Evolutionary conservation across 1,140 invertebrate species (phyloP).

Genomic region (Apis laboriosa): DNA sequence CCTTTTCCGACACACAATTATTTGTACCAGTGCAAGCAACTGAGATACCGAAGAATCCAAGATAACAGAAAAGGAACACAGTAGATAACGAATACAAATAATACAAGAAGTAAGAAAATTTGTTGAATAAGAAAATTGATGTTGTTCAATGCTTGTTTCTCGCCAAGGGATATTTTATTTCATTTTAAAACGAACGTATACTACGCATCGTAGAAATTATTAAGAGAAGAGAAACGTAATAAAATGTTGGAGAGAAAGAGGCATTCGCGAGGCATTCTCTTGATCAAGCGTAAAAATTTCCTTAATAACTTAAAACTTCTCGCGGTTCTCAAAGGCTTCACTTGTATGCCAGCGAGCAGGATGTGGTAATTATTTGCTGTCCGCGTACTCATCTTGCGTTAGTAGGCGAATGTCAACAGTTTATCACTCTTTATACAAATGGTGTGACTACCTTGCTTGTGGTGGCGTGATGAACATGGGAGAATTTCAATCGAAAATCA

Average conservation of each 20-base stretch:
- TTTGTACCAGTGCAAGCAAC: no score
- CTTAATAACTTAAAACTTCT: constrained; percentile 33
- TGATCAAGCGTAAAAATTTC: constrained; percentile 14
- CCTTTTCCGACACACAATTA: no score
- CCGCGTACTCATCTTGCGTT: constrained; percentile 45
- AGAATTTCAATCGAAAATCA: constrained; percentile 5
- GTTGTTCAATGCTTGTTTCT: no score
- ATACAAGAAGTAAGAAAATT: no score
- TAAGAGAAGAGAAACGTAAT: background rate
- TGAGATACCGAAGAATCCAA: no score
- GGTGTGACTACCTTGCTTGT: background rate
- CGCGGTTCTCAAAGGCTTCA: constrained; percentile 30
- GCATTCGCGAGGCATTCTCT: background rate
- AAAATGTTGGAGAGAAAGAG: background rate
- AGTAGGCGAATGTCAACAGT: constrained; percentile 57
- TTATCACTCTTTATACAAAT: constrained; percentile 48
- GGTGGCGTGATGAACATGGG: background rate
- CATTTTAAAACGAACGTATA: no score
- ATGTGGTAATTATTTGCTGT: constrained; percentile 53
- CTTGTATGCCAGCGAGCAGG: constrained; percentile 29
- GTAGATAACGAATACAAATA: no score
- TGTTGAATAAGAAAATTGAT: no score
- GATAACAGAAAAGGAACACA: no score
- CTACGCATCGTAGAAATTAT: background rate
- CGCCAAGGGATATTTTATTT: no score